Evolutionary conservation across 1,140 invertebrate genomes (phyloP).

Genomic region (Tenebrio molitor): DNA sequence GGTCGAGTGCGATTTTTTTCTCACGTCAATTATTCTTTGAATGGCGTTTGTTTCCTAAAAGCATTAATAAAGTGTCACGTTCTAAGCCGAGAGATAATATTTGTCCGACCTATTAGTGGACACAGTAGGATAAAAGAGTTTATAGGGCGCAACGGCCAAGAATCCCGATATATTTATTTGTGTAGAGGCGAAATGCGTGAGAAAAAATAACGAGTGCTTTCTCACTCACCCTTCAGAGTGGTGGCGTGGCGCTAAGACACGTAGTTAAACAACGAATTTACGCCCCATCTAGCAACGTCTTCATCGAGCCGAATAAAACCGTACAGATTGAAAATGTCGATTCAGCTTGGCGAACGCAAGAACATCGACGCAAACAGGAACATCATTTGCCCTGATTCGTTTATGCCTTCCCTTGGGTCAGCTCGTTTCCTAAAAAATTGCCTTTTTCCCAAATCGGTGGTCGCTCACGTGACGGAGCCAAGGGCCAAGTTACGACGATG

Average conservation of each 20-base stretch:
- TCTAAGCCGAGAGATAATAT: constrained; percentile 52
- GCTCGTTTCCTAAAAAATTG: too few relatives aligned
- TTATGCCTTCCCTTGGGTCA: too few relatives aligned
- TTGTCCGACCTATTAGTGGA: constrained; percentile 50
- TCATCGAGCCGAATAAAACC: constrained; percentile 1
- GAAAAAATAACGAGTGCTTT: constrained; percentile 40
- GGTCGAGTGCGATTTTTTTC: constrained; percentile 18
- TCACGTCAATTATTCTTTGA: constrained; percentile 31
- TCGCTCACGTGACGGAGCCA: too few relatives aligned
- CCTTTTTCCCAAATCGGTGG: too few relatives aligned
- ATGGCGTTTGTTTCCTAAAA: constrained; percentile 33
- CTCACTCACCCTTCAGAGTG: neutral
- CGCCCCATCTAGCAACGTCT: too few relatives aligned
- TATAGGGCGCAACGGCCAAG: constrained; percentile 42
- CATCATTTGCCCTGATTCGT: too few relatives aligned
- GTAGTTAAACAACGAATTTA: constrained; percentile 25
- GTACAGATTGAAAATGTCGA: too few relatives aligned
- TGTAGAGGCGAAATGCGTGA: constrained; percentile 43
- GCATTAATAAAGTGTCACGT: constrained; percentile 47
- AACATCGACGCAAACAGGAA: too few relatives aligned
- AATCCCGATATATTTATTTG: constrained; percentile 52
- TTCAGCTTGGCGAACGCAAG: too few relatives aligned
- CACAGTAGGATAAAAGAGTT: constrained; percentile 33
- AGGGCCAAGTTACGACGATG: too few relatives aligned
- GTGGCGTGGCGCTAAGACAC: constrained; percentile 13